These are phyloP conservation scores for Hoplodrina blanda DNA, from an alignment of 2,888 invertebrate species.

Conservation along the genomic window DNA sequence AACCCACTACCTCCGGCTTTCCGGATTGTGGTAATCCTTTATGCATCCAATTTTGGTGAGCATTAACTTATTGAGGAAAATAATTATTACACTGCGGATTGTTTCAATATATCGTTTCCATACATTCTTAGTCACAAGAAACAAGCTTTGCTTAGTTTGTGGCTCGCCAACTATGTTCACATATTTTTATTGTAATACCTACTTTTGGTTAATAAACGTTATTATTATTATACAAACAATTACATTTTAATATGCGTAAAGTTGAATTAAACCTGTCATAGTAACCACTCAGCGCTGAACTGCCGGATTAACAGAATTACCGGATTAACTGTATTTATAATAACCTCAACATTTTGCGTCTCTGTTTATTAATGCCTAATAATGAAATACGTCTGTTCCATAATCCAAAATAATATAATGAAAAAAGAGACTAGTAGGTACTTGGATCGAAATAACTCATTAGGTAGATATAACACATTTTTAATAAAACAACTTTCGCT, in stretches of 20 bases:
- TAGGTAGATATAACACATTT: not conserved
- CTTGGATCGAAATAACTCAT: not conserved
- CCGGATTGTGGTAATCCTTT: not conserved
- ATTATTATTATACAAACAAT: too few species aligned
- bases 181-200: too few species aligned
- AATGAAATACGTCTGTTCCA: constrained; percentile 1
- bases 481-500: not conserved
- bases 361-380: constrained; percentile 12
- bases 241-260: constrained; percentile 14
- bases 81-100: not conserved
- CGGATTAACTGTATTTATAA: constrained; percentile 6
- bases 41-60: not conserved
- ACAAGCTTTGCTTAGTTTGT: too few species aligned
- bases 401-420: not conserved
- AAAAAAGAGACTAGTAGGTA: not conserved
- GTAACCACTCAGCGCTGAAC: constrained; percentile 3
- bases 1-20: too few species aligned
- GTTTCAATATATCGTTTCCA: constrained; percentile 9
- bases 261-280: constrained; percentile 16
- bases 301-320: not conserved
- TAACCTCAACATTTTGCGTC: not conserved
- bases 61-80: not conserved
- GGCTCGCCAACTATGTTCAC: too few species aligned
- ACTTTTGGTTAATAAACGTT: too few species aligned
- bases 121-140: too few species aligned